Base-by-base conservation (phyloP, 23 tunicate species). In the Ciona savignyi region DNA sequence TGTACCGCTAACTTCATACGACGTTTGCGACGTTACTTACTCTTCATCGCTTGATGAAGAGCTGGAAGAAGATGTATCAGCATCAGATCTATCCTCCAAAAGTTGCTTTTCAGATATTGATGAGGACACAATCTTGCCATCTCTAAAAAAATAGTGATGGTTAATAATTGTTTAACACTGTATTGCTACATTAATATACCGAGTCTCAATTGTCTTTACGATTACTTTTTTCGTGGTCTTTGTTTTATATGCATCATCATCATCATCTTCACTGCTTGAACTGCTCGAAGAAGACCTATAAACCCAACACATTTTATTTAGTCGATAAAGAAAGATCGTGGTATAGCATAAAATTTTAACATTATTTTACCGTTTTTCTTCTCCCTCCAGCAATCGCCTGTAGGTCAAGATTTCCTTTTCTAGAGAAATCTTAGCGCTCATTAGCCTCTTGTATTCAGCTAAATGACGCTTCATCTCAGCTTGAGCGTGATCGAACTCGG, bases 391-490 rank as follows among this genome's bases (percentile, higher is more conserved):
- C 28, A 90, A 68, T 23, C 75, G 33, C 63, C 97, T 35, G 74
- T 86, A 90, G 6, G 97, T 90, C 34, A 32, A 25, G 60, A 90
- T 90, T 80, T 90, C 97, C 61, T 86, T 90, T 48, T 84, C 93
- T 29, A 90, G 83, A 20, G 97, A 90, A 9, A 71, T 62, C 66
- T 90, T 90, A 25, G 65, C 83, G 65, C 85, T 90, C 97, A 90
- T 86, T 32, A 90, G 74, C 60, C 90, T 62, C 70, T 85, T 95
- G 84, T 95, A 95, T 77, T 95, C 99, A 66, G 96, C 85, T 1
- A 95, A 77, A 67, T 95, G 99, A 20, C 86, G 90, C 68, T 89
- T 95, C 96, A 89, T 89, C 27, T 95, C 99, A 22, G 86, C 77
- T 0, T 76, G 61, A 9, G 96, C 86, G 62, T 51, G 49, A 27